Percentiles rank a stretch among this genome's conserved stretches.
Conservation (phyloP, 2,113 vertebrate genomes). For the Sylvilagus bachmani region DNA sequence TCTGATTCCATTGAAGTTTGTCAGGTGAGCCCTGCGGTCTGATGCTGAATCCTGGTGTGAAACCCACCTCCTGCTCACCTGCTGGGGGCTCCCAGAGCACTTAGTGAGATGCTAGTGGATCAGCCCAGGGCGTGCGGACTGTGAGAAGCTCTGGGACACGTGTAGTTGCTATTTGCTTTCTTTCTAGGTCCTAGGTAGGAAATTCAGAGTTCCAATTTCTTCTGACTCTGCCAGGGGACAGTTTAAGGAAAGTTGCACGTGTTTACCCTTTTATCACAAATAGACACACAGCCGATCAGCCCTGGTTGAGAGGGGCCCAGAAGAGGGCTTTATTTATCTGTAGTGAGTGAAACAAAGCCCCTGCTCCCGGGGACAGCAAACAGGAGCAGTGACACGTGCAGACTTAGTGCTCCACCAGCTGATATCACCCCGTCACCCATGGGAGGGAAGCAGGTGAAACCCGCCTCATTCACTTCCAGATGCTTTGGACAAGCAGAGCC, state of each 20-base stretch:
- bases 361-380: slow-evolving; percentile 54
- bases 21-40: background rate
- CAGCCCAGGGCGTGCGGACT: background rate
- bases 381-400: background rate
- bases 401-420: slow-evolving; percentile 8
- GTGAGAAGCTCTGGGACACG: background rate
- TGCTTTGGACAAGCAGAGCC: slow-evolving; percentile 42
- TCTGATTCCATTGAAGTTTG: slow-evolving; percentile 51
- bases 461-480: slow-evolving; percentile 8
- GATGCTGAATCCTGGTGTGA: background rate
- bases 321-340: slow-evolving; percentile 1
- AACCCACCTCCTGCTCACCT: background rate
- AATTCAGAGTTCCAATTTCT: slow-evolving; percentile 13
- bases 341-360: slow-evolving; percentile 18
- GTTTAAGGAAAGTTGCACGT: background rate
- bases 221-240: background rate
- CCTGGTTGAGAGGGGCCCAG: background rate
- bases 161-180: background rate
- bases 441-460: slow-evolving; percentile 23
- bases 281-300: slow-evolving; percentile 11
- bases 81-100: background rate
- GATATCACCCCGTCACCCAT: slow-evolving; percentile 36
- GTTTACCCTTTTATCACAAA: slow-evolving; percentile 46
- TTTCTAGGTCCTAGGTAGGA: background rate
- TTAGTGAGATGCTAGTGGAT: background rate